phyloP scores from a whole-genome alignment of 2,113 vertebrate species.

The Leptobrachium leishanense region DNA sequence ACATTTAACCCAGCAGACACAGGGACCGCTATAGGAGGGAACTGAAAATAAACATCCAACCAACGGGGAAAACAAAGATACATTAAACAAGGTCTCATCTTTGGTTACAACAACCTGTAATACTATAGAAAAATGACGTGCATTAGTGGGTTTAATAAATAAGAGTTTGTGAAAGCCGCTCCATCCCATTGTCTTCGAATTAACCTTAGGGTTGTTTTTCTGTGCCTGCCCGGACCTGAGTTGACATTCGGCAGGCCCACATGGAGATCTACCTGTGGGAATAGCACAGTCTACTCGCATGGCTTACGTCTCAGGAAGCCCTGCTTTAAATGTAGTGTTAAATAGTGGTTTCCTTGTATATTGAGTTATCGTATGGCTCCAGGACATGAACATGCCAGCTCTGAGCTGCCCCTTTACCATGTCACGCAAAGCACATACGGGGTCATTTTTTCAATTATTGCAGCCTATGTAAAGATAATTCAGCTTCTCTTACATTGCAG shows the following conservation, averaged over 20 bases:
- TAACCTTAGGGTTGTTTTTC: neutral
- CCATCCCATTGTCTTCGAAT: conserved; percentile 15
- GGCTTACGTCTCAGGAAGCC: conserved; percentile 27
- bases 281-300: conserved; percentile 20
- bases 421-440: conserved; percentile 13
- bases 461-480: conserved; percentile 6
- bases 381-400: conserved; percentile 33
- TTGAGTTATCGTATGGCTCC: conserved; percentile 42
- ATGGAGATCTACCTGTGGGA: conserved; percentile 19
- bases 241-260: conserved; percentile 31
- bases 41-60: too few species aligned
- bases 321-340: conserved; percentile 27
- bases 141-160: conserved; percentile 12
- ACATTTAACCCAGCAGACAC: too few species aligned
- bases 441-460: conserved; percentile 43
- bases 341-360: conserved; percentile 35
- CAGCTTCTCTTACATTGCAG: too few species aligned
- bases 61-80: too few species aligned
- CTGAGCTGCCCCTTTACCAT: conserved; percentile 31
- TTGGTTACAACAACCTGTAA: neutral
- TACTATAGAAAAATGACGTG: neutral
- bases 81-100: too few species aligned
- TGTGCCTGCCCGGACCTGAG: neutral
- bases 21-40: too few species aligned
- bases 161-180: too few species aligned